Percentiles rank a stretch among this genome's conserved stretches.
These are phyloP conservation scores for Seira ritae DNA, from an alignment of 2,888 invertebrate species.

Conservation along the genomic window DNA sequence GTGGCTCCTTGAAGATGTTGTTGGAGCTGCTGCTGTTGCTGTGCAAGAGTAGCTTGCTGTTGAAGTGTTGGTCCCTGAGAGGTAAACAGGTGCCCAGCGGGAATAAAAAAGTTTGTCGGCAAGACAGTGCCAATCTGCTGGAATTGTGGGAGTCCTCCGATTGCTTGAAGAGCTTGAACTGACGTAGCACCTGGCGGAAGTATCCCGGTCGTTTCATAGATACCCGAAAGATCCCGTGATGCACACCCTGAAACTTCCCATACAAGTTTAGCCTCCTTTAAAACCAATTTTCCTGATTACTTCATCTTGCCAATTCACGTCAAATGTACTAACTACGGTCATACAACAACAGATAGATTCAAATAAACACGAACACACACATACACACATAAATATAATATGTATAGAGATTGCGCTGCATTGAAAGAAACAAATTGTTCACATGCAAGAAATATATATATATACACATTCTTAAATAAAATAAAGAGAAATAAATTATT, in stretches of 20 bases:
- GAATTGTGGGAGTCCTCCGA: constrained; percentile 70
- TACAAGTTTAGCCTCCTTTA: constrained; percentile 24
- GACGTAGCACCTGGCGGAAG: constrained; percentile 61
- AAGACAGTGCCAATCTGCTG: constrained; percentile 73
- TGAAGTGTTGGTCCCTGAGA: constrained; percentile 78
- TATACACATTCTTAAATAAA: too few relatives aligned
- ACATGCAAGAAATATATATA: too few relatives aligned
- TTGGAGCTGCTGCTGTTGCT: constrained; percentile 59
- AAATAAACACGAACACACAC: too few relatives aligned
- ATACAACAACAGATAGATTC: too few relatives aligned
- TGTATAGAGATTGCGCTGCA: too few relatives aligned
- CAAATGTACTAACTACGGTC: too few relatives aligned
- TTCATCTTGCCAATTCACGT: too few relatives aligned
- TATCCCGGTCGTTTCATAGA: constrained; percentile 62
- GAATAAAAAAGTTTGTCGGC: constrained; percentile 76
- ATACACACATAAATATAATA: too few relatives aligned
- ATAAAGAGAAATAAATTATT: too few relatives aligned
- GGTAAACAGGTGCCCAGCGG: constrained; percentile 80
- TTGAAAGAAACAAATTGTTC: too few relatives aligned
- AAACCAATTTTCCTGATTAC: too few relatives aligned
- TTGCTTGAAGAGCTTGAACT: constrained; percentile 66
- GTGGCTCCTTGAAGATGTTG: constrained; percentile 54
- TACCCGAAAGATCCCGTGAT: constrained; percentile 71
- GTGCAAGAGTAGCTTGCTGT: constrained; percentile 73
- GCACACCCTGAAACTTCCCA: constrained; percentile 73